phyloP scores from a whole-genome alignment of 2,888 invertebrate genomes.

The Hypercompe scribonia region DNA sequence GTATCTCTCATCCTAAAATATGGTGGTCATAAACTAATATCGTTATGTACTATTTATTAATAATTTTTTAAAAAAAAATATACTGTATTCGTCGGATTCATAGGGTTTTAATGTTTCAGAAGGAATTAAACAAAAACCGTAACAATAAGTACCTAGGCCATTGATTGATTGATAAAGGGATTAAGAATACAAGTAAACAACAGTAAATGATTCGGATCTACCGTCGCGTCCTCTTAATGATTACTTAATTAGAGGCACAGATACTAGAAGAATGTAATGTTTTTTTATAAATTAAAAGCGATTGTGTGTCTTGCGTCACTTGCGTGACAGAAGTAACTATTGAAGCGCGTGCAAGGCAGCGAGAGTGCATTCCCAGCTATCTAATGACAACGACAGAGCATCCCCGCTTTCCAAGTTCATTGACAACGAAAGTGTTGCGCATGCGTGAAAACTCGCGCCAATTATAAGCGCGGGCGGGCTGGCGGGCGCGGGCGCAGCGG shows the following conservation, averaged over 20 bases:
- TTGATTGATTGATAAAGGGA: background rate
- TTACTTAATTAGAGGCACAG: background rate
- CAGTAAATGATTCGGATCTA: background rate
- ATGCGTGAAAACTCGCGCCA: constrained; percentile 82
- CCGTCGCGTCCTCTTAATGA: background rate
- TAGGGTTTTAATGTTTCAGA: background rate
- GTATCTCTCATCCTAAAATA: too few species aligned
- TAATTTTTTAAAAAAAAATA: too few species aligned
- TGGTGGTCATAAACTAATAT: too few species aligned
- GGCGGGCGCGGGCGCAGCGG: constrained; percentile 47
- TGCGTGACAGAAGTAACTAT: constrained; percentile 66
- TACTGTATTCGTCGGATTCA: too few species aligned
- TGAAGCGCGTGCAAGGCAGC: constrained; percentile 69
- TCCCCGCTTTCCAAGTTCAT: constrained; percentile 86
- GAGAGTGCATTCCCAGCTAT: constrained; percentile 84
- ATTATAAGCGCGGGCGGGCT: constrained; percentile 63
- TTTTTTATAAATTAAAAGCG: constrained; percentile 42
- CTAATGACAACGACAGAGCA: constrained; percentile 83
- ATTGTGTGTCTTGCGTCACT: constrained; percentile 65
- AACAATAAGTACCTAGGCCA: background rate
- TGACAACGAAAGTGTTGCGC: constrained; percentile 84
- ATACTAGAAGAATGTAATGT: constrained; percentile 15
- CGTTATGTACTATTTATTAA: too few species aligned
- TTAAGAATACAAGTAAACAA: background rate
- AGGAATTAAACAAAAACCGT: background rate